Conservation (phyloP, 2,888 invertebrate genomes). For the Synanthedon andrenaeformis region DNA sequence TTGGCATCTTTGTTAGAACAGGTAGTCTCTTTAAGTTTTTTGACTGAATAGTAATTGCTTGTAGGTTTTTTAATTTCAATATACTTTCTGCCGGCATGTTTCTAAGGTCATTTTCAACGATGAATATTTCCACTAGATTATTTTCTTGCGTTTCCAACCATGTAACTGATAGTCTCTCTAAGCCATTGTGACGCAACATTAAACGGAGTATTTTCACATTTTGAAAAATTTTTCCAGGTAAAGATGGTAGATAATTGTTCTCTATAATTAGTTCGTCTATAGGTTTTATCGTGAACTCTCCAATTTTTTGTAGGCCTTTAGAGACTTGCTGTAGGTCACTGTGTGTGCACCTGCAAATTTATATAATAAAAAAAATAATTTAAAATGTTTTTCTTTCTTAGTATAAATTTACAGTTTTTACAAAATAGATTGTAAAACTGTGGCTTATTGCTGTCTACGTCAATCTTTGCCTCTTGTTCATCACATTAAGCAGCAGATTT, state of each 20-base stretch:
- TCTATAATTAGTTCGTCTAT: slow-evolving; percentile 90
- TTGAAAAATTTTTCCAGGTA: slow-evolving; percentile 86
- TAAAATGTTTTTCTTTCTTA: neutral
- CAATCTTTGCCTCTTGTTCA: too few species aligned
- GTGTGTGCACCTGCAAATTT: slow-evolving; percentile 85
- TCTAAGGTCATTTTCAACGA: slow-evolving; percentile 85
- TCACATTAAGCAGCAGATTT: neutral
- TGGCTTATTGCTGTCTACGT: neutral
- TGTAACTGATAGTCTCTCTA: slow-evolving; percentile 83
- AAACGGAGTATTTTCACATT: slow-evolving; percentile 80
- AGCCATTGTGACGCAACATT: slow-evolving; percentile 85
- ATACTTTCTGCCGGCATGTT: slow-evolving; percentile 84
- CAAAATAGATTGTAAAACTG: neutral
- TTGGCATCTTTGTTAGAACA: slow-evolving; percentile 76
- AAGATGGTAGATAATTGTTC: slow-evolving; percentile 85
- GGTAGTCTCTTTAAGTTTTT: slow-evolving; percentile 82
- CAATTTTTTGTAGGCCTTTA: slow-evolving; percentile 78
- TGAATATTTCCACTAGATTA: slow-evolving; percentile 82
- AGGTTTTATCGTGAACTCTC: slow-evolving; percentile 74
- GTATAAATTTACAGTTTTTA: neutral
- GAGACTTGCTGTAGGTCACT: slow-evolving; percentile 84
- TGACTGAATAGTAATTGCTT: slow-evolving; percentile 87
- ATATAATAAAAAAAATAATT: too few species aligned
- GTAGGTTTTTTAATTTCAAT: slow-evolving; percentile 77
- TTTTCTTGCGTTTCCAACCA: slow-evolving; percentile 85